phyloP scores from a whole-genome alignment of 2,797 vertebrate genomes.

The Sphenopsis melanotis region DNA sequence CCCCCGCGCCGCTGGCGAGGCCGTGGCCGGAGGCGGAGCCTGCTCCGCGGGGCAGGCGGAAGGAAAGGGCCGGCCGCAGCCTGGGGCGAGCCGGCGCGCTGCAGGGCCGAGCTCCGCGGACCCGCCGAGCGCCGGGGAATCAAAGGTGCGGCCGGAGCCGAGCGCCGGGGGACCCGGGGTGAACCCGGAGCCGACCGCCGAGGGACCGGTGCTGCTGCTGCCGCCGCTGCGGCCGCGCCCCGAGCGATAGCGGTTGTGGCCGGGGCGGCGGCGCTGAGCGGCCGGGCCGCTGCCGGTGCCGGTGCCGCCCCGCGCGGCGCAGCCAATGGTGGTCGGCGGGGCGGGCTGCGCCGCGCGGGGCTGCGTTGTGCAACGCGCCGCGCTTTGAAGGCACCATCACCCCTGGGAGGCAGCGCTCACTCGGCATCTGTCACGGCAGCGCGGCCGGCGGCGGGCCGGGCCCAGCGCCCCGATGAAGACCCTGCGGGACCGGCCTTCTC shows the following conservation, averaged over 20 bases:
- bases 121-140: neutral
- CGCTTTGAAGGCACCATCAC: constrained; percentile 12
- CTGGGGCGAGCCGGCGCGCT: neutral
- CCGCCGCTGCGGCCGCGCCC: neutral
- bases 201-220: neutral
- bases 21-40: constrained; percentile 23
- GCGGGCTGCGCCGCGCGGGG: constrained; percentile 27
- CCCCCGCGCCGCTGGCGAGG: constrained; percentile 43
- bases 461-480: neutral
- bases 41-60: constrained; percentile 29
- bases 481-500: neutral
- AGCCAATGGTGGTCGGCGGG: constrained; percentile 75
- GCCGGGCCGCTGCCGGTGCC: constrained; percentile 44
- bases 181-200: neutral
- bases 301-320: constrained; percentile 80
- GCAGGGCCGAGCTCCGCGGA: neutral
- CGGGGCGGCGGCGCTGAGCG: neutral
- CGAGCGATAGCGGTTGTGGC: neutral
- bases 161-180: too few species aligned
- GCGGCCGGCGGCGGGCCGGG: neutral
- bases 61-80: constrained; percentile 27
- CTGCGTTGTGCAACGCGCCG: constrained; percentile 43
- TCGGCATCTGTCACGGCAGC: neutral
- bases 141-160: neutral
- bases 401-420: neutral